These are phyloP conservation scores for Oophaga sylvatica DNA, from an alignment of 2,797 vertebrate species.

Conservation along the genomic window DNA sequence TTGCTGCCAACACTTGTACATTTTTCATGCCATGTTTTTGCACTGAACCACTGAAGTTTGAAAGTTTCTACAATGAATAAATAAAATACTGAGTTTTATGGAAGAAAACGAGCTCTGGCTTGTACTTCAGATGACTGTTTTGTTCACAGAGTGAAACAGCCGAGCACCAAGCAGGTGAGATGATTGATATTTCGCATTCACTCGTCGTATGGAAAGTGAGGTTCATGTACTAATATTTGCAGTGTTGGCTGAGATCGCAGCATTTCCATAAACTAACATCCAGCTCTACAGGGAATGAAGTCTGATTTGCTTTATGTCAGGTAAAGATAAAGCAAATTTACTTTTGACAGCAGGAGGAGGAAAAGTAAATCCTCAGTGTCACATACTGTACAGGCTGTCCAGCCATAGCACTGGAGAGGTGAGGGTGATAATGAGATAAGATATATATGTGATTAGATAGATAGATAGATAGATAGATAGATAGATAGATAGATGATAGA, in stretches of 20 bases:
- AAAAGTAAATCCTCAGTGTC: neutral
- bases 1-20: too few species aligned
- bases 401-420: neutral
- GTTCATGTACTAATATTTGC: neutral
- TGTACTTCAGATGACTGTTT: too few species aligned
- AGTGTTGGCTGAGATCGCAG: neutral
- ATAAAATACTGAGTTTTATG: too few species aligned
- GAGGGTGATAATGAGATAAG: neutral
- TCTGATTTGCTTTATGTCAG: neutral
- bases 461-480: neutral
- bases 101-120: too few species aligned
- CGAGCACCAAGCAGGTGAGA: too few species aligned
- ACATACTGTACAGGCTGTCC: neutral
- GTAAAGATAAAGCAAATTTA: neutral
- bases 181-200: neutral
- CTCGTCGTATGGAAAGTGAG: neutral
- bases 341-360: neutral
- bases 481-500: neutral
- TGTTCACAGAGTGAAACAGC: too few species aligned
- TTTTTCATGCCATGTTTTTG: too few species aligned
- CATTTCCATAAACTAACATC: constrained; percentile 27
- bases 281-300: neutral
- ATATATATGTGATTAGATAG: neutral
- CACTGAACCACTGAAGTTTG: too few species aligned
- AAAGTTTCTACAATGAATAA: too few species aligned